Base-by-base conservation (phyloP, 2,888 invertebrate species). In the Hemicrepidius hirtus region DNA sequence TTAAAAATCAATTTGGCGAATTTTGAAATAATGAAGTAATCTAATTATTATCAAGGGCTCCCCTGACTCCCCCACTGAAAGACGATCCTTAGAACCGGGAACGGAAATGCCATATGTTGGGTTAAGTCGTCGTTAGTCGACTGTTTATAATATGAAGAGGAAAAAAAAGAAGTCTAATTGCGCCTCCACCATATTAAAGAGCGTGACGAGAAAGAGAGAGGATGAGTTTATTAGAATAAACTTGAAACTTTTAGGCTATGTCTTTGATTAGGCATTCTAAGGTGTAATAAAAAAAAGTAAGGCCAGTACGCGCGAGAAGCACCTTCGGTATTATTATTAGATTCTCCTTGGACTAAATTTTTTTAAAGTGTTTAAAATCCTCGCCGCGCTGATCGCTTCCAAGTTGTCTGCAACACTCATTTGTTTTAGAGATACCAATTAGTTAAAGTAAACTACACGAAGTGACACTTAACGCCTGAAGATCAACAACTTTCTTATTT, bases 101-200 rank as follows among this genome's bases (percentile, higher is more conserved):
- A 57, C 57, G 37, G 57, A 57, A 57, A 57, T 57, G 57, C 57
- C 57, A 37, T 32, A 20, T 37, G 57, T 37, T 37, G 16, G n/a
- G 40, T 32, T 32, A 32, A n/a, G n/a, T n/a, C n/a, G 9, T 32
- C 32, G 21, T 28, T 24, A 50, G 24, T 6, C 21, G 50, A 28
- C 21, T 50, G 50, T 28, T 50, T 50, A 44, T 44, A 44, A 28
- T 9, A 44, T 4, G 44, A 24, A 12, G 40, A 13, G 12, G n/a
- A n/a, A n/a, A n/a, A n/a, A n/a, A n/a, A n/a, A n/a, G n/a, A n/a
- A n/a, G n/a, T 5, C 5, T 40, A 40, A 40, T 40, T 40, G 40
- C 40, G 13, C 37, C 2, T 4, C 12, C 12, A n/a, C n/a, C n/a
- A 40, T 40, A 44, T 18, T 16, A 44, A 44, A 18, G 5, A 44